phyloP scores from a whole-genome alignment of 2,888 invertebrate species.

The Salticus scenicus region DNA sequence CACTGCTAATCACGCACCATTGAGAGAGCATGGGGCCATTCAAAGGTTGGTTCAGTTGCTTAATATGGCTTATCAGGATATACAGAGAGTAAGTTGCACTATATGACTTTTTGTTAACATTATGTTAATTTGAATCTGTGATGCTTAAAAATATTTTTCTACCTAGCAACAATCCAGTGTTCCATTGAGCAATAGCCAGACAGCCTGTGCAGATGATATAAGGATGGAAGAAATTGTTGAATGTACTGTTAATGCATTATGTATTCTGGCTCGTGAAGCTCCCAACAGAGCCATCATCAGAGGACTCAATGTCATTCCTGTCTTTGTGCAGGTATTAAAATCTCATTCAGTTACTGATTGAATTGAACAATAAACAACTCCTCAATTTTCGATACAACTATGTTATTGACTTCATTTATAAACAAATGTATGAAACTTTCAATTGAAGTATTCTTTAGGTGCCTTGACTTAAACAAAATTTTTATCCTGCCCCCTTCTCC shows the following conservation, averaged over 20 bases:
- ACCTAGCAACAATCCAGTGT: slow-evolving; percentile 82
- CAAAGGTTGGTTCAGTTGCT: slow-evolving; percentile 93
- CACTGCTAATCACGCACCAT: slow-evolving; percentile 94
- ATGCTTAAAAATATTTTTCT: no score
- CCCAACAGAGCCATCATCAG: slow-evolving; percentile 94
- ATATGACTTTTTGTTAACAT: no score
- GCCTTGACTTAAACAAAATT: neutral
- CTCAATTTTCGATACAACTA: no score
- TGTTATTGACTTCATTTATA: no score
- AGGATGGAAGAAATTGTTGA: slow-evolving; percentile 99
- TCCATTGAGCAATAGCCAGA: slow-evolving; percentile 86
- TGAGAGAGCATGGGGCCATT: slow-evolving; percentile 95
- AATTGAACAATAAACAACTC: no score
- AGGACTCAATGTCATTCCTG: slow-evolving; percentile 93
- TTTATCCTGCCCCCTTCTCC: neutral
- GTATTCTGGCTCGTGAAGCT: slow-evolving; percentile 95
- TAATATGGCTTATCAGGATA: slow-evolving; percentile 95
- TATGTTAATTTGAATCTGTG: no score
- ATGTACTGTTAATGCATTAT: slow-evolving; percentile 98
- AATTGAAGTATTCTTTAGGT: neutral
- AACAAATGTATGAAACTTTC: neutral
- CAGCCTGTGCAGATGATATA: slow-evolving; percentile 93
- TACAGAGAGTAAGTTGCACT: slow-evolving; percentile 79
- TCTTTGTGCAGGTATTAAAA: slow-evolving; percentile 91
- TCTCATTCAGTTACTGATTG: neutral